These are phyloP conservation scores for Sinocyclocheilus grahami DNA, from an alignment of 2,113 vertebrate genomes.

Conservation along the genomic window DNA sequence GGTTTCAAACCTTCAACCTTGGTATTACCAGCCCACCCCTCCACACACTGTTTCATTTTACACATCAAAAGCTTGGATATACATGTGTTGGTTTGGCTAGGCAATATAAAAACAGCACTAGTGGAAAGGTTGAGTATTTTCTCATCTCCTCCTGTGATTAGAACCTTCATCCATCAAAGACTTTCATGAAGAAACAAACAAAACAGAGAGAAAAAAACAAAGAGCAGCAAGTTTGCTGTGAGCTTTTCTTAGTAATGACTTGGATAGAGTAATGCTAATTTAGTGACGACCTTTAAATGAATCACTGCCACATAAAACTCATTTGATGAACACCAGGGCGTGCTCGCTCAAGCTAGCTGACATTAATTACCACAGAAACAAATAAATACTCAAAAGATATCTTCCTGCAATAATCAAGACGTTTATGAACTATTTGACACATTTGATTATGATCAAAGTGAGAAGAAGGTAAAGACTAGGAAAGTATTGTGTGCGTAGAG, in stretches of 20 bases:
- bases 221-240: conserved; percentile 8
- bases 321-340: conserved; percentile 42
- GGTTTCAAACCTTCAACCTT: background rate
- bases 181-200: conserved; percentile 21
- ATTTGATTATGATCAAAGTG: conserved; percentile 20
- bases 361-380: conserved; percentile 38
- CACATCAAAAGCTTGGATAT: background rate
- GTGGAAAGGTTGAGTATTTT: conserved; percentile 10
- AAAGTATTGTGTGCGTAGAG: background rate
- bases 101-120: background rate
- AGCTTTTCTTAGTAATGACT: conserved; percentile 38
- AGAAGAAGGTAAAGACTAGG: background rate
- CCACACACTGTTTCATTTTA: background rate
- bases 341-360: conserved; percentile 22
- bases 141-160: conserved; percentile 25
- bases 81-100: background rate
- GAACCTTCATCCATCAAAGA: conserved; percentile 31
- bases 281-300: conserved; percentile 44
- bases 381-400: conserved; percentile 7
- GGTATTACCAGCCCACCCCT: background rate
- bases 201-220: background rate
- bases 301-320: conserved; percentile 45
- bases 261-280: conserved; percentile 41
- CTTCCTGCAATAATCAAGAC: conserved; percentile 40
- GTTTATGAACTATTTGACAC: conserved; percentile 41